phyloP scores from a whole-genome alignment of 2,113 vertebrate genomes.

The Pteruthius melanotis region DNA sequence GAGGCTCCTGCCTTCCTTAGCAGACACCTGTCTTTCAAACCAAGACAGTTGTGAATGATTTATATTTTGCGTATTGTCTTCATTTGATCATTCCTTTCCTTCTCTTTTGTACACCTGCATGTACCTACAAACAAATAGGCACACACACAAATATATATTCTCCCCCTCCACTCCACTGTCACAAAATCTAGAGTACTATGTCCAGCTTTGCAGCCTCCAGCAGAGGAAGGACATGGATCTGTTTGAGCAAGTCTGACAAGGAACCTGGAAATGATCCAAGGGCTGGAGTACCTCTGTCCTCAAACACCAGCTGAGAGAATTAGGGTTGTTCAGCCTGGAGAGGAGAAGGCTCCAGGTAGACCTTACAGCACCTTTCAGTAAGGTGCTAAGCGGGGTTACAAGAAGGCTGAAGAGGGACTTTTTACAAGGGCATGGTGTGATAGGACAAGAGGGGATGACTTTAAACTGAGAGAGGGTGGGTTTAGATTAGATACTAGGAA shows the following conservation, averaged over 20 bases:
- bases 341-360: neutral
- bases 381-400: no score
- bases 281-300: neutral
- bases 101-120: neutral
- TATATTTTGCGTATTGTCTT: neutral
- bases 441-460: rapidly evolving
- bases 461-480: neutral
- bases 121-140: neutral
- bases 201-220: neutral
- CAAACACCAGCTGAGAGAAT: neutral
- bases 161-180: neutral
- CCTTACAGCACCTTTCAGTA: no score
- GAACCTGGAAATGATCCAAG: neutral
- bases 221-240: neutral
- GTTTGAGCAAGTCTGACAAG: neutral
- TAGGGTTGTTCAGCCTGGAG: neutral
- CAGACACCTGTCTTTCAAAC: no score
- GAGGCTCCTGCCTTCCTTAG: no score
- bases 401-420: neutral
- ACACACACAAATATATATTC: neutral
- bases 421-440: neutral
- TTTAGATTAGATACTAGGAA: neutral
- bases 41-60: rapidly evolving
- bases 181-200: rapidly evolving
- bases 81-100: neutral